phyloP scores from a whole-genome alignment of 2,797 vertebrate species.

The Coregonus suidteri region DNA sequence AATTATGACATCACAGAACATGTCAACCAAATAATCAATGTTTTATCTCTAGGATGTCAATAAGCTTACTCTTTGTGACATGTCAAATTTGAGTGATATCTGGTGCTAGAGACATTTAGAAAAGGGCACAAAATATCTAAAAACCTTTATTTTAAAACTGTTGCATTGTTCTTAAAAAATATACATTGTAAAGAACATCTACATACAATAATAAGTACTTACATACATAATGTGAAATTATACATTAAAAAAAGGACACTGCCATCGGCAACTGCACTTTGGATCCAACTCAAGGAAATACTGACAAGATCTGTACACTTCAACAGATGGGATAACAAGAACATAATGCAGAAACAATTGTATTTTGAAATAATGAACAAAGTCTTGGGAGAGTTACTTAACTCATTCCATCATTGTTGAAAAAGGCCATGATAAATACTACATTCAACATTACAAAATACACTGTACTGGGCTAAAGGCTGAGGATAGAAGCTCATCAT shows the following conservation, averaged over 20 bases:
- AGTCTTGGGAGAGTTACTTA: background rate
- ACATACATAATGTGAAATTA: background rate
- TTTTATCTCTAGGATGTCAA: background rate
- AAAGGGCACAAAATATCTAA: background rate
- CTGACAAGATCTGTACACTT: background rate
- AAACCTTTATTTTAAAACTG: background rate
- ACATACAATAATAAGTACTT: too few species aligned
- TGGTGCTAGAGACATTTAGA: background rate
- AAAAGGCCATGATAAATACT: background rate
- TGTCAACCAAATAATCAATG: background rate
- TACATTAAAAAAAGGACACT: background rate
- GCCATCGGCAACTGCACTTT: background rate
- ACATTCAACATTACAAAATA: background rate
- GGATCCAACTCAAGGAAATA: background rate
- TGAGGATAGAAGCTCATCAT: background rate
- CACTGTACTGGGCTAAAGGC: background rate
- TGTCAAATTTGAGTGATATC: background rate
- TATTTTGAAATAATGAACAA: background rate
- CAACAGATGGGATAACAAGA: background rate
- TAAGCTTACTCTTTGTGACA: background rate
- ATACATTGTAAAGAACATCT: background rate
- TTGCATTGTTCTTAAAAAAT: background rate
- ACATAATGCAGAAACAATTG: background rate
- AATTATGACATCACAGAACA: constrained; percentile 7
- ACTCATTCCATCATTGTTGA: background rate